Conservation (phyloP, 1,140 invertebrate species). For the Neodiprion pinetum region DNA sequence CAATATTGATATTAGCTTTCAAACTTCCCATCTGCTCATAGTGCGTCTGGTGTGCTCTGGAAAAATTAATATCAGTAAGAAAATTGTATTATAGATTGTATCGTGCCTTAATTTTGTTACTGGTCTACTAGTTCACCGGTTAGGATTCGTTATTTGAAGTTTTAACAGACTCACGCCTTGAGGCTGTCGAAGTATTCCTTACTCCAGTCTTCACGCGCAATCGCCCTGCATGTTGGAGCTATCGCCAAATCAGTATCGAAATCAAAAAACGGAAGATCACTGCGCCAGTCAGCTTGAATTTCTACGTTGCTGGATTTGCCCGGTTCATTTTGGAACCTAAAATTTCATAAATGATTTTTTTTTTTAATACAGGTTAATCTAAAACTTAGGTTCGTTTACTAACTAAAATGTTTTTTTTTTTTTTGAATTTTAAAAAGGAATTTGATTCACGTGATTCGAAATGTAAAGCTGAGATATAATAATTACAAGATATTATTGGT, state of each 20-base stretch:
- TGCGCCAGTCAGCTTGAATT: constrained; percentile 63
- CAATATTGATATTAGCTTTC: constrained; percentile 63
- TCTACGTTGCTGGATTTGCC: constrained; percentile 58
- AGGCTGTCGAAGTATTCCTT: constrained; percentile 69
- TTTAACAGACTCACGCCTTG: constrained; percentile 60
- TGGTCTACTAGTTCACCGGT: neutral
- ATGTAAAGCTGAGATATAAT: neutral
- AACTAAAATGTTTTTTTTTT: too few species aligned
- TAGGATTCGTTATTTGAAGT: neutral
- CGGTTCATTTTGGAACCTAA: constrained; percentile 57
- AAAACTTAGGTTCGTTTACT: neutral
- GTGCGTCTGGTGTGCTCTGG: constrained; percentile 74
- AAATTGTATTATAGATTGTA: constrained; percentile 12
- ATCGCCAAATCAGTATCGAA: constrained; percentile 72
- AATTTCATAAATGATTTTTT: constrained; percentile 13
- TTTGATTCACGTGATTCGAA: too few species aligned
- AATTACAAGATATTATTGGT: constrained; percentile 13
- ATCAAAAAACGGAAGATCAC: constrained; percentile 66
- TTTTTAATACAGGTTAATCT: neutral
- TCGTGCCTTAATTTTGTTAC: neutral
- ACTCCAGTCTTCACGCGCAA: constrained; percentile 73
- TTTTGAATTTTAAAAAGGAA: too few species aligned
- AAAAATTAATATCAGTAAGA: constrained; percentile 30
- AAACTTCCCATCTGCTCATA: constrained; percentile 76
- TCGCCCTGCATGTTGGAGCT: constrained; percentile 66